These are phyloP conservation scores for Rhabdornis inornatus DNA, from an alignment of 2,113 vertebrate genomes.

Conservation along the genomic window DNA sequence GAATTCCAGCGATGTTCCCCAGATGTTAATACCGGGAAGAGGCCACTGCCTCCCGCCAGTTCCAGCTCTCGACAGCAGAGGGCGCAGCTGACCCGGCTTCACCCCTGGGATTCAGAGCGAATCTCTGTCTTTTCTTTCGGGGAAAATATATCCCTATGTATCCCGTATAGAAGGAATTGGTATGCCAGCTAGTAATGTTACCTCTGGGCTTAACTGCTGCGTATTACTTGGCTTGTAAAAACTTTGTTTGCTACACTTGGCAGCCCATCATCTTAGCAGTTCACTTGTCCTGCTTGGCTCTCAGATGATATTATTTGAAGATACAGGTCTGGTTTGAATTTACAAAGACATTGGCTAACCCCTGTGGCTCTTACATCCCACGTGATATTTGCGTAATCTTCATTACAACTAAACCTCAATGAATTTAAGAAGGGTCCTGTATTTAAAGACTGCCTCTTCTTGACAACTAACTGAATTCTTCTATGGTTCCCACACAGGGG, in stretches of 20 bases:
- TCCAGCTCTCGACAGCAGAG: background rate
- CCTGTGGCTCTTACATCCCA: background rate
- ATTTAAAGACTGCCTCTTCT: background rate
- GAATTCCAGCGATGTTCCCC: background rate
- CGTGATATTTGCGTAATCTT: background rate
- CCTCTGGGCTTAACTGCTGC: background rate
- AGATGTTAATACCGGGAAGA: rapidly evolving
- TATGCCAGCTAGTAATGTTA: background rate
- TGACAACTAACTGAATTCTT: background rate
- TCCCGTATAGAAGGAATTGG: background rate
- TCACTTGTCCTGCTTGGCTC: background rate
- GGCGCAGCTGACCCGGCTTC: background rate
- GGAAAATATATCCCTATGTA: background rate
- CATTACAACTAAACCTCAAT: background rate
- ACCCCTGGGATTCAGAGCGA: background rate
- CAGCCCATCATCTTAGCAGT: background rate
- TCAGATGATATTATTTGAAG: background rate
- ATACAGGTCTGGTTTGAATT: background rate
- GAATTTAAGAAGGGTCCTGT: background rate
- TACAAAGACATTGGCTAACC: background rate
- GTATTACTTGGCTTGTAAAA: background rate
- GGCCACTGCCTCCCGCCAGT: background rate
- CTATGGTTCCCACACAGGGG: background rate
- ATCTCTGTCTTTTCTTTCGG: rapidly evolving
- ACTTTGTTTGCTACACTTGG: background rate